Evolutionary conservation across 2,797 vertebrate genomes (phyloP).

Genomic region (Tinamus major): DNA sequence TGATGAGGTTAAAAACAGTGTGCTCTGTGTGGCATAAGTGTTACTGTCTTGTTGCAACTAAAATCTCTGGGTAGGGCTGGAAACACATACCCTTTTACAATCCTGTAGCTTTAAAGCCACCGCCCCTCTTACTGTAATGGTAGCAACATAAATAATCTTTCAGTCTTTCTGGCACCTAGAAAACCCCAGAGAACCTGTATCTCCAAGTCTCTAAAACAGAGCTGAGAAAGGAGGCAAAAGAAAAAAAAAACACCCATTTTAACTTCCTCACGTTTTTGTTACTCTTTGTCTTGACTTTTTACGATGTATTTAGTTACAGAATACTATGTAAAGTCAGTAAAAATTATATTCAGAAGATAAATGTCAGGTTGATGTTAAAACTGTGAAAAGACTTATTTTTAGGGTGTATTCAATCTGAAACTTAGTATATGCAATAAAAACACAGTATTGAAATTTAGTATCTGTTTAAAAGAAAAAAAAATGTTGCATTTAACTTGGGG

Average conservation of each 20-base stretch:
- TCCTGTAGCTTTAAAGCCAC: not conserved
- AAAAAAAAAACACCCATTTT: not conserved
- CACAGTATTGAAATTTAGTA: not conserved
- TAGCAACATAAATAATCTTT: not conserved
- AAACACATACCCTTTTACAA: not conserved
- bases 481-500: not conserved
- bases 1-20: not conserved
- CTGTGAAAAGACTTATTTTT: no score
- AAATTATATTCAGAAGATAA: not conserved
- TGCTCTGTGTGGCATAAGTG: not conserved
- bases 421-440: not conserved
- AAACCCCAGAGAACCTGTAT: not conserved
- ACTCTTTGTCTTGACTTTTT: not conserved
- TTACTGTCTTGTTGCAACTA: not conserved
- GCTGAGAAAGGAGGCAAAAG: not conserved
- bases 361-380: not conserved
- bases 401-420: not conserved
- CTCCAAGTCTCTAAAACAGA: not conserved
- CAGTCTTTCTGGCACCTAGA: not conserved
- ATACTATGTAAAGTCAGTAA: not conserved
- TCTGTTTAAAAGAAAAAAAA: accelerated
- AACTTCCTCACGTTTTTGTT: not conserved
- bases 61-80: not conserved
- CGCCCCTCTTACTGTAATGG: not conserved
- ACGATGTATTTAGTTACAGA: not conserved